Base-by-base conservation (phyloP, 2,888 invertebrate genomes). In the Nymphalis urticae region DNA sequence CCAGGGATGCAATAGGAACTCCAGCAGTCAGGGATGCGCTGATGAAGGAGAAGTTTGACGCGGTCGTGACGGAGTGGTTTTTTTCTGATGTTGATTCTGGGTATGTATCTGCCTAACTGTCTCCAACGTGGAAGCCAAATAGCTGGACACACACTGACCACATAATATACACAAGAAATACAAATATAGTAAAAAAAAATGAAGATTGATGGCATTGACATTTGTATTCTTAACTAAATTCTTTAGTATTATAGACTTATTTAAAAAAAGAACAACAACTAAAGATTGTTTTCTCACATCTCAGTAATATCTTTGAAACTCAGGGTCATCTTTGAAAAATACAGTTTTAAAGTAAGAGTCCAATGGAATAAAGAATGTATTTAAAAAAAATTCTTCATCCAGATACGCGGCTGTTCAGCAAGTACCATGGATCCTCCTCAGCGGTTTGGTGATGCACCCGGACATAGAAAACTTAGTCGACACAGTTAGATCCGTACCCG, bases 1-100 rank as follows among this genome's bases (percentile, higher is more conserved):
- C 85, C 0, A 16, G 64, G 0, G 63, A 70, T 0, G 73, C 77
- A 1, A 53, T 82, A 2, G 76, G 74, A 4, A 72, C 66, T 1
- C 71, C 74, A 6, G 72, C 65, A 1, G 70, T 75, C 7, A 68
- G 54, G 17, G 75, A 79, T 0, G 74, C 69, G 0, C 42, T 89
- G 17, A 71, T 73, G 5, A 75, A 76, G 0, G 77, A 78, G 0
- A 76, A 83, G 51, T 88, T 80, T 51, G 89, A 90, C 27, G 88
- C 89, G 0, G 85, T 90, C 2, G 73, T 89, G 60, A 82, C 86
- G 0, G 89, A 89, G 62, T 81, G 81, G 73, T 88, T 88, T 77
- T 86, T 89, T 72, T 80, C 79, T 0, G 85, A 88, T 17, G 61
- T 81, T 0, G 80, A 84, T 2, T 80, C 86, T 56, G 90, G 86